These are phyloP conservation scores for Anabacerthia variegaticeps DNA, from an alignment of 2,797 vertebrate species.

Conservation along the genomic window DNA sequence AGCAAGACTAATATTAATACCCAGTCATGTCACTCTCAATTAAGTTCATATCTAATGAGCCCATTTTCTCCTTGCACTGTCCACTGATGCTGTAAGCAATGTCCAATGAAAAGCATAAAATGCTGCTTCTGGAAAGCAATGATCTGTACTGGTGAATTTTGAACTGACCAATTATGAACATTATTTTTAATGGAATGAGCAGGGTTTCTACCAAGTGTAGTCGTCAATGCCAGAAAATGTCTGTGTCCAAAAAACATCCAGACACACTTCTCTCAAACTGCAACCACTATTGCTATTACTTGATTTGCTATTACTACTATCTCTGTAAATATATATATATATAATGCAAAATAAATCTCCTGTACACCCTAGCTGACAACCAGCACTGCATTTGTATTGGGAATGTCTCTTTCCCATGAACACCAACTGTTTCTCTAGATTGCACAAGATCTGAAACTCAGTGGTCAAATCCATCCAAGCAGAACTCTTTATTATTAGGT, in stretches of 20 bases:
- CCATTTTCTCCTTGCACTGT: constrained; percentile 61
- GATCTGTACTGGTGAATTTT: constrained; percentile 63
- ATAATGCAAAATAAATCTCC: neutral
- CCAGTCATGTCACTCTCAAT: constrained; percentile 67
- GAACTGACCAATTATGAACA: constrained; percentile 14
- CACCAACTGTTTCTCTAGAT: neutral
- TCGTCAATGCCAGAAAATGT: neutral
- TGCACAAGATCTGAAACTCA: neutral
- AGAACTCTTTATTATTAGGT: neutral
- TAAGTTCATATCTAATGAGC: constrained; percentile 67
- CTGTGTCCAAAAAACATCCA: constrained; percentile 16
- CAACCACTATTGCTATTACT: neutral
- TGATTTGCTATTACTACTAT: neutral
- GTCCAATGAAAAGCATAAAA: constrained; percentile 65
- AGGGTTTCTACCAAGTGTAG: neutral
- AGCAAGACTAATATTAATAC: constrained; percentile 69
- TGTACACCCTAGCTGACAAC: neutral
- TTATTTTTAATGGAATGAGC: constrained; percentile 26
- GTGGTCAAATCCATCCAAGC: neutral
- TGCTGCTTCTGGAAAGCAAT: constrained; percentile 53
- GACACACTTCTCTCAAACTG: neutral
- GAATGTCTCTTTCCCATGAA: neutral
- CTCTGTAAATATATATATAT: neutral
- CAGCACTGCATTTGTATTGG: neutral
- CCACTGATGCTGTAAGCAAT: constrained; percentile 65